Percentiles rank a stretch among this genome's conserved stretches.
Evolutionary conservation across 2,113 vertebrate genomes (phyloP).

Genomic region (Tympanuchus pallidicinctus): DNA sequence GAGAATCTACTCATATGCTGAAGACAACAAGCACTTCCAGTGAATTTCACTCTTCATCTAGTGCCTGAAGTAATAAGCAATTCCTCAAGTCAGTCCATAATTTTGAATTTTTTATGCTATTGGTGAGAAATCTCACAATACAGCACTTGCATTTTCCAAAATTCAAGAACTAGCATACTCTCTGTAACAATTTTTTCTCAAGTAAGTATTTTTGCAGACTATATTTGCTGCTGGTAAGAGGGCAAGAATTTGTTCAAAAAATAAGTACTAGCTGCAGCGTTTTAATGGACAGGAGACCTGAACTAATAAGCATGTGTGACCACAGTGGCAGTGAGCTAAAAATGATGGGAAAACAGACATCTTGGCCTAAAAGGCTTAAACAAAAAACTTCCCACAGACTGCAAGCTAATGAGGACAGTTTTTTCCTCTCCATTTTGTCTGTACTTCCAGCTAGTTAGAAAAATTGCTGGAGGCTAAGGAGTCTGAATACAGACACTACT

Average conservation of each 20-base stretch:
- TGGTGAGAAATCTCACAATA: neutral
- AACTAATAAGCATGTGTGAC: neutral
- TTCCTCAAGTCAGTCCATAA: neutral
- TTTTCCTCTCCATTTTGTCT: neutral
- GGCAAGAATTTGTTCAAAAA: neutral
- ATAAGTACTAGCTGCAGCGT: neutral
- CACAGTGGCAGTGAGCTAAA: neutral
- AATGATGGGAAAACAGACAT: neutral
- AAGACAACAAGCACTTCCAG: neutral
- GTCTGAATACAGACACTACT: neutral
- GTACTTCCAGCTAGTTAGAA: neutral
- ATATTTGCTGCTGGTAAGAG: neutral
- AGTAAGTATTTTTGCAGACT: neutral
- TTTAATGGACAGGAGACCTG: neutral
- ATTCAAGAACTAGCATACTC: neutral
- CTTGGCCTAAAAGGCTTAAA: neutral
- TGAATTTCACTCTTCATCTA: neutral
- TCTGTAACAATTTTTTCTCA: neutral
- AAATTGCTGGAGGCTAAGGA: neutral
- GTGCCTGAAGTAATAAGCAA: neutral
- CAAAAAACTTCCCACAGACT: neutral
- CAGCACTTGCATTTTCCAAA: neutral
- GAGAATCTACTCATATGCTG: fast-evolving
- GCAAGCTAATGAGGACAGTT: neutral
- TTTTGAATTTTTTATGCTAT: neutral